phyloP scores from a whole-genome alignment of 2,113 vertebrate species.

The Emberiza fucata region DNA sequence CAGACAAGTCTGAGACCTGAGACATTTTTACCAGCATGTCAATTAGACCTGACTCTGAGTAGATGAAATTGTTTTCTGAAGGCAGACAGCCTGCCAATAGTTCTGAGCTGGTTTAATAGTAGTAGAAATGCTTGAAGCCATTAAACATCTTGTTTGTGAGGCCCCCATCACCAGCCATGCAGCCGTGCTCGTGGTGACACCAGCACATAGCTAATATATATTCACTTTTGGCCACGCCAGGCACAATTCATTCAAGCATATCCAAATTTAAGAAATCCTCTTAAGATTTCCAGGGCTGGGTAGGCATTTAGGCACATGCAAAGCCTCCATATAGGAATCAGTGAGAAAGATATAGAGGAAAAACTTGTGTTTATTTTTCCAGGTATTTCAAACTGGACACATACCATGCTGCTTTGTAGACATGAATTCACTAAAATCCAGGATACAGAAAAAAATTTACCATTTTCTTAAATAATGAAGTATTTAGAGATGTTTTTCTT shows the following conservation, averaged over 20 bases:
- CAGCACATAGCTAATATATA: not conserved
- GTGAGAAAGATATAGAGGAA: not conserved
- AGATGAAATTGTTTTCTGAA: conserved; percentile 10
- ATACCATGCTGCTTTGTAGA: not conserved
- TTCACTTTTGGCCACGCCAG: not conserved
- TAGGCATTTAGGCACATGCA: not conserved
- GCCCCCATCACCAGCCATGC: not conserved
- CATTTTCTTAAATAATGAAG: not conserved
- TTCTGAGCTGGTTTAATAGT: not conserved
- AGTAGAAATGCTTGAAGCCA: not conserved
- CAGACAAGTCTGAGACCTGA: not conserved
- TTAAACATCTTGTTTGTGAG: not conserved
- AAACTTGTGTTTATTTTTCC: not conserved
- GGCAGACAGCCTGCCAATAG: not conserved
- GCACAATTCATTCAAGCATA: not conserved
- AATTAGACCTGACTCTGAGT: not conserved
- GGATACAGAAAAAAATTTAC: not conserved
- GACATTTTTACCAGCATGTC: not conserved
- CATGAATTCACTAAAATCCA: not conserved
- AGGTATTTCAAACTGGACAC: not conserved
- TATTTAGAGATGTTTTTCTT: not conserved
- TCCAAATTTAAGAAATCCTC: not conserved
- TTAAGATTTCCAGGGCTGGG: not conserved
- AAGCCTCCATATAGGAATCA: not conserved
- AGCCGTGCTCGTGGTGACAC: not conserved